A percentile compares a stretch with the other conserved stretches of the same genome.
phyloP scores from a whole-genome alignment of 2,888 invertebrate species.

The Dugesia japonica region DNA sequence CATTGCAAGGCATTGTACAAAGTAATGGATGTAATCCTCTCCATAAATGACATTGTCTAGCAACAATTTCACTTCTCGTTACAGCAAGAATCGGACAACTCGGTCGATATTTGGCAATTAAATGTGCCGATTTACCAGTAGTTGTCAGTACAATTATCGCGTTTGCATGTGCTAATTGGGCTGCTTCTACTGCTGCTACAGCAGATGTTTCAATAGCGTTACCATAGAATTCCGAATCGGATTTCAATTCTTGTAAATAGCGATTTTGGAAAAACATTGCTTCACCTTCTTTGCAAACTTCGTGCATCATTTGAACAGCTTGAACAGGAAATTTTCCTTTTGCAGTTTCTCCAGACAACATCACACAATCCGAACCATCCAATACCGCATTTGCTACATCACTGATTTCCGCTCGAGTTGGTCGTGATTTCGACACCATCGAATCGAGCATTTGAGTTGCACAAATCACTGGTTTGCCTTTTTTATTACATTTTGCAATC shows the following conservation, averaged over 20 bases:
- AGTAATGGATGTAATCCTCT: slow-evolving; percentile 74
- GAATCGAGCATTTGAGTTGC: slow-evolving; percentile 92
- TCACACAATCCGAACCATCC: slow-evolving; percentile 92
- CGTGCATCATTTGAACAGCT: slow-evolving; percentile 54
- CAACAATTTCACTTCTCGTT: slow-evolving; percentile 65
- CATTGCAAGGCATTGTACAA: slow-evolving; percentile 44
- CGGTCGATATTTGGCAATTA: slow-evolving; percentile 78
- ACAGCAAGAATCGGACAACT: slow-evolving; percentile 83
- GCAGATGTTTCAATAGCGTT: slow-evolving; percentile 61
- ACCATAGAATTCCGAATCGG: slow-evolving; percentile 35
- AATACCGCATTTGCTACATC: slow-evolving; percentile 92
- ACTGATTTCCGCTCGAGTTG: slow-evolving; percentile 82
- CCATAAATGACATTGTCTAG: slow-evolving; percentile 74
- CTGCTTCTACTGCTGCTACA: slow-evolving; percentile 32
- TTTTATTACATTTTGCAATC: slow-evolving; percentile 80
- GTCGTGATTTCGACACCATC: slow-evolving; percentile 87
- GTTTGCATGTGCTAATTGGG: slow-evolving; percentile 20
- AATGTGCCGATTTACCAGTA: slow-evolving; percentile 58
- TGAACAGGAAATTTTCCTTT: slow-evolving; percentile 87
- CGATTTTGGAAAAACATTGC: slow-evolving; percentile 23
- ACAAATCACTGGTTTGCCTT: slow-evolving; percentile 88
- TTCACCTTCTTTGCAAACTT: slow-evolving; percentile 33
- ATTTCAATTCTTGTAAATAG: slow-evolving; percentile 29
- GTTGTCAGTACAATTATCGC: slow-evolving; percentile 33
- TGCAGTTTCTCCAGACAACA: slow-evolving; percentile 96